Evolutionary conservation across 2,888 invertebrate species (phyloP).

Genomic region (Tillus elongatus): DNA sequence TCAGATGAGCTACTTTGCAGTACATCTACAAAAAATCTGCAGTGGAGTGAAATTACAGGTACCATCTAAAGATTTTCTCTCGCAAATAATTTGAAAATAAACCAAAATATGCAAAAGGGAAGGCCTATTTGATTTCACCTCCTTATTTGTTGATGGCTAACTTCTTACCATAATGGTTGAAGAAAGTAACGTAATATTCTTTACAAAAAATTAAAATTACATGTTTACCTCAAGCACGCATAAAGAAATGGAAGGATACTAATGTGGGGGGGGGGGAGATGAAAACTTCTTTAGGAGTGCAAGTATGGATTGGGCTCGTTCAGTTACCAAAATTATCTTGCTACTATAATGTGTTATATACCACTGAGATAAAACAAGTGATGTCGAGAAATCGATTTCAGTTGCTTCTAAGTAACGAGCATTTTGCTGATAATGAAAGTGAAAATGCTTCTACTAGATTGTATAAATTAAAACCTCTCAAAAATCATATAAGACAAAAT

Average conservation of each 20-base stretch:
- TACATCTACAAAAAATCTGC: not conserved
- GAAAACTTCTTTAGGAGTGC: not conserved
- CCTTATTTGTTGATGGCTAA: not conserved
- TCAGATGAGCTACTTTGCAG: conserved; percentile 1
- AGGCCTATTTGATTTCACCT: not conserved
- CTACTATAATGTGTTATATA: not conserved
- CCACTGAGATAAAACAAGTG: conserved; percentile 2
- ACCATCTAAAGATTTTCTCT: not conserved
- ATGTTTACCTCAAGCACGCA: not conserved
- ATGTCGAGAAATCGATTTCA: conserved; percentile 17
- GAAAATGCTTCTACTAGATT: conserved; percentile 14
- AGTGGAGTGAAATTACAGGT: conserved; percentile 4
- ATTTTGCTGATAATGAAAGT: conserved; percentile 16
- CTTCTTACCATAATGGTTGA: not conserved
- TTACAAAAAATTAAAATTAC: not conserved
- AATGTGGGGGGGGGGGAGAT: too few species aligned
- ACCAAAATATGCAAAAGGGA: not conserved
- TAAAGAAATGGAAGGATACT: not conserved
- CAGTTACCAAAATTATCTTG: not conserved
- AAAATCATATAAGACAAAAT: conserved; percentile 6
- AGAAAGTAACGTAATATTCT: not conserved
- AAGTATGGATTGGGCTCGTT: not conserved
- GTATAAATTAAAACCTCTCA: conserved; percentile 20
- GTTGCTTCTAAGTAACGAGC: conserved; percentile 11
- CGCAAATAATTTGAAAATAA: not conserved